Conservation (phyloP, 2,888 invertebrate species). For the Aphidoletes aphidimyza region DNA sequence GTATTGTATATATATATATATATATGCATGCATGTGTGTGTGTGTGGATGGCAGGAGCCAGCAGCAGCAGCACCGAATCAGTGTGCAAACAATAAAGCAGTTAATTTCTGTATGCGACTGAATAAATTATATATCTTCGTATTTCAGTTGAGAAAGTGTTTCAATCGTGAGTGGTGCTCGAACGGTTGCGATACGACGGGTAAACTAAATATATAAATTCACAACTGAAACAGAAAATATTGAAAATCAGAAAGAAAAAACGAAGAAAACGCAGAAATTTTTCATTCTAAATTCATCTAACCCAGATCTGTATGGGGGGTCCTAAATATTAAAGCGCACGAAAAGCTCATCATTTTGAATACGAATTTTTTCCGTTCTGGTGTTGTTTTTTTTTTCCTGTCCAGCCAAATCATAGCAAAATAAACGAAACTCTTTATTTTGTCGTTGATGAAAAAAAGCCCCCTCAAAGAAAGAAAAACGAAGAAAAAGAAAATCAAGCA, state of each 20-base stretch:
- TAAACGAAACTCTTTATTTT: not conserved
- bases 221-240: too few species aligned
- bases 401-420: not conserved
- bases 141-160: slow-evolving; percentile 52
- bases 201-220: not conserved
- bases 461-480: too few species aligned
- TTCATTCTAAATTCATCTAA: slow-evolving; percentile 10
- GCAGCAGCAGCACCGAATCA: slow-evolving; percentile 33
- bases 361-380: too few species aligned
- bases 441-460: not conserved
- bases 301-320: not conserved
- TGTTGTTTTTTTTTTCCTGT: not conserved
- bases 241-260: too few species aligned
- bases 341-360: not conserved
- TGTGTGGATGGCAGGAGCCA: not conserved
- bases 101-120: slow-evolving; percentile 54
- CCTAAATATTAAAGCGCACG: not conserved
- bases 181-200: slow-evolving; percentile 7
- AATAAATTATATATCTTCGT: slow-evolving; percentile 54
- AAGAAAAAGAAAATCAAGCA: too few species aligned
- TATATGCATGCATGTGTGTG: too few species aligned
- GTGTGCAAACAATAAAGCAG: slow-evolving; percentile 52
- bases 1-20: too few species aligned
- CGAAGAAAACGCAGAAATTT: too few species aligned
- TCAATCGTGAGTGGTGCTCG: slow-evolving; percentile 53